phyloP scores from a whole-genome alignment of 2,113 vertebrate species.

The Dunckerocampus dactyliophorus region DNA sequence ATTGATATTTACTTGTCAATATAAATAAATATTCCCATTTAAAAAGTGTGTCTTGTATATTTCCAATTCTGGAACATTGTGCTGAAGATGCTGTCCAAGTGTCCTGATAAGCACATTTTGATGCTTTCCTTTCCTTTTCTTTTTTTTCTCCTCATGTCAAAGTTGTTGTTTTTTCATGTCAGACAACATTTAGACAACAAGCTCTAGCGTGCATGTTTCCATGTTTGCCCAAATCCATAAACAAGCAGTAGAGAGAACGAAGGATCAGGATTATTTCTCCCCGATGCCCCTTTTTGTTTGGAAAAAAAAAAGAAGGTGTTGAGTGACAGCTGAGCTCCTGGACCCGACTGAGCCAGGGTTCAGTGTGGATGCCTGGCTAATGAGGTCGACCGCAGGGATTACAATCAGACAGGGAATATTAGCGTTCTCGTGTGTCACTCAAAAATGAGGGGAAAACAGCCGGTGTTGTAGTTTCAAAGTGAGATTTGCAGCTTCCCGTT shows the following conservation, averaged over 20 bases:
- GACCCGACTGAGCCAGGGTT: conserved; percentile 70
- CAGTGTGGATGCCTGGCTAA: conserved; percentile 74
- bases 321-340: conserved; percentile 71
- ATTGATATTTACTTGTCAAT: too few relatives aligned
- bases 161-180: conserved; percentile 19
- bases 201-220: conserved; percentile 7
- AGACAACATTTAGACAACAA: conserved; percentile 34
- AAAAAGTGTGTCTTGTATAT: too few relatives aligned
- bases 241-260: conserved; percentile 32
- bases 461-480: conserved; percentile 43
- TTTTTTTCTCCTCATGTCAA: too few relatives aligned
- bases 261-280: conserved; percentile 65
- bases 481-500: conserved; percentile 50
- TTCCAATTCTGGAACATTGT: too few relatives aligned
- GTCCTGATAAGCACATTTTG: background rate
- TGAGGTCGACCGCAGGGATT: conserved; percentile 72
- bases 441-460: conserved; percentile 50
- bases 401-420: conserved; percentile 74
- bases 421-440: conserved; percentile 70
- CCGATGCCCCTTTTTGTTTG: conserved; percentile 62
- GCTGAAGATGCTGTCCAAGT: background rate
- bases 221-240: conserved; percentile 49
- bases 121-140: background rate
- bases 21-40: too few relatives aligned
- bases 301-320: conserved; percentile 64